Evolutionary conservation across 2,888 invertebrate genomes (phyloP), one percentile per base, ranked within the genome.

Genomic region (Choreutis nemorana): DNA sequence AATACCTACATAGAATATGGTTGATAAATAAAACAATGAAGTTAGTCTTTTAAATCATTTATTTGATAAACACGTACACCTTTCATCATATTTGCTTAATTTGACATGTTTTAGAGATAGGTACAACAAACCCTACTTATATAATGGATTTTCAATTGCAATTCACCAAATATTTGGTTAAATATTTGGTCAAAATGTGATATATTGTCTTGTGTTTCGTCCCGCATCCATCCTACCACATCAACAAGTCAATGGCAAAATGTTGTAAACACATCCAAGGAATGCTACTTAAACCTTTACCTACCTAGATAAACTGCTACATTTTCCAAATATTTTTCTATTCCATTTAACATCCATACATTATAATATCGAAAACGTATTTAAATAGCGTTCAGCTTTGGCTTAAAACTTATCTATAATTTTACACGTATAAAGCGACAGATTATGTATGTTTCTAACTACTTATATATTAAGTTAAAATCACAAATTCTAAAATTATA

Each of bases 31-130:
- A n/a, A n/a, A n/a, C n/a, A n/a, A n/a, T n/a, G n/a, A n/a, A n/a
- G n/a, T n/a, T n/a, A n/a, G n/a, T n/a, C n/a, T n/a, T n/a, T 55
- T 70, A 67, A 71, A 68, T 68, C 70, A 62, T 65, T 72, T 71
- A 55, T 63, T 72, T 55, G 60, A 61, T 60, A 71, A 75, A 72
- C 71, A 70, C 61, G 53, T 58, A 58, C 48, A 55, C 48, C 39
- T 42, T 42, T 53, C 45, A 36, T 55, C 46, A 50, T 55, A 61
- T 51, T 53, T 51, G 60, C 53, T 63, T 68, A 67, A 66, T 71
- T 66, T 66, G 68, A 72, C 70, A 65, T 63, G 37, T 40, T 51
- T 55, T 55, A 50, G n/a, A n/a, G n/a, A n/a, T n/a, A 57, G 43
- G 54, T 62, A 64, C 53, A 52, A 50, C 43, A 42, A 55, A 57